A percentile compares a stretch with the other conserved stretches of the same genome.
Conservation (phyloP, 2,113 vertebrate species). For the Diadophis punctatus region DNA sequence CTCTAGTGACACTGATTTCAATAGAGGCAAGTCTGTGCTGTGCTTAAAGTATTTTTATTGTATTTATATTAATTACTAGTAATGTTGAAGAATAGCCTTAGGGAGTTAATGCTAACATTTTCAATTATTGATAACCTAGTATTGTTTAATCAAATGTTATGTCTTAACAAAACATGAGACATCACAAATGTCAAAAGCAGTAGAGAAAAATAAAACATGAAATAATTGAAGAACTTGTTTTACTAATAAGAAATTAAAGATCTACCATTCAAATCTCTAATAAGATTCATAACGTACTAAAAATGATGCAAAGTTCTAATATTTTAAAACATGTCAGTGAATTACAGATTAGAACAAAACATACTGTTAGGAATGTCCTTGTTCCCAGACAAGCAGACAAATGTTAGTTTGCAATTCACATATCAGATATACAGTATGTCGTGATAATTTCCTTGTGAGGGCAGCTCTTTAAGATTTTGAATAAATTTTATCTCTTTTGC, state of each 20-base stretch:
- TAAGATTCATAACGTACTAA: slow-evolving; percentile 37
- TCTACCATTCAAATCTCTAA: slow-evolving; percentile 24
- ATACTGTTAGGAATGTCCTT: not conserved
- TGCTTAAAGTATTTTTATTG: not conserved
- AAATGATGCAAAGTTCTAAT: slow-evolving; percentile 36
- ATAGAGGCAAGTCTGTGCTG: not conserved
- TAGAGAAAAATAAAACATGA: not conserved
- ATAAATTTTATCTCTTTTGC: slow-evolving; percentile 18
- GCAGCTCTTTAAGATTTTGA: not conserved
- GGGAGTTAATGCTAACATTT: not conserved
- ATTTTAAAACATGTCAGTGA: slow-evolving; percentile 44
- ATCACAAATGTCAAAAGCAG: not conserved
- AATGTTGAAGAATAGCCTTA: not conserved
- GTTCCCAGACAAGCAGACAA: slow-evolving; percentile 37
- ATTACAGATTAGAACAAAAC: slow-evolving; percentile 33
- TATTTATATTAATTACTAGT: slow-evolving; percentile 8
- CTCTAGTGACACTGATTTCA: not conserved
- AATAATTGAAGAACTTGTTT: slow-evolving; percentile 31
- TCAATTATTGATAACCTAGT: not conserved
- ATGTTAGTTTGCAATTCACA: slow-evolving; percentile 27
- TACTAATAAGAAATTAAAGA: slow-evolving; percentile 32
- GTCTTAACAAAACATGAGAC: not conserved
- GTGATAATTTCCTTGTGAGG: not conserved
- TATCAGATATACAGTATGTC: not conserved
- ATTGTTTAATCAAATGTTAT: not conserved